Evolutionary conservation across 2,797 vertebrate genomes (phyloP).

Genomic region (Ficedula albicollis): DNA sequence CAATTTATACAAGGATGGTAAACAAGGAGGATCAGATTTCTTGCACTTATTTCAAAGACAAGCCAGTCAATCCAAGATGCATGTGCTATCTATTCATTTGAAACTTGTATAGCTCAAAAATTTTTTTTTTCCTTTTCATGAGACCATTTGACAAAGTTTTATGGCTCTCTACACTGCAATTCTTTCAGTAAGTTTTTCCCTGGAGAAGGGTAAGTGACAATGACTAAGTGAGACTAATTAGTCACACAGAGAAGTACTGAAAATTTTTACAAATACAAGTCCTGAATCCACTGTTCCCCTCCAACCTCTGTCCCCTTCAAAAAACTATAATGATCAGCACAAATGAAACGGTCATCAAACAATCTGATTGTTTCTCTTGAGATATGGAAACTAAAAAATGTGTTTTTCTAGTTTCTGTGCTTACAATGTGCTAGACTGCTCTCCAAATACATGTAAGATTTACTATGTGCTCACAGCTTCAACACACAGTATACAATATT

Average conservation of each 20-base stretch:
- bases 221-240: not conserved
- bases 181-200: not conserved
- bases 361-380: not conserved
- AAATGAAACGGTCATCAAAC: not conserved
- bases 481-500: not conserved
- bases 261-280: not conserved
- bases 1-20: not conserved
- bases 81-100: not conserved
- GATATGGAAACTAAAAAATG: not conserved
- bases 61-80: not conserved
- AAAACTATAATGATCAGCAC: not conserved
- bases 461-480: not conserved
- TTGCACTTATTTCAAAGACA: not conserved
- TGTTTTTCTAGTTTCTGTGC: not conserved
- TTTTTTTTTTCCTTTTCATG: not conserved
- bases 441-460: not conserved
- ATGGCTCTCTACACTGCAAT: not conserved
- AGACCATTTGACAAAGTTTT: not conserved
- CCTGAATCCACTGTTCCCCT: not conserved
- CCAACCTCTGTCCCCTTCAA: not conserved
- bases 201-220: not conserved
- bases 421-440: not conserved
- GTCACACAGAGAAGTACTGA: not conserved
- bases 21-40: not conserved
- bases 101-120: not conserved